Evolutionary conservation across 2,797 vertebrate genomes (phyloP), one percentile per base, ranked within the genome.

Genomic region (Caiman crocodilus): DNA sequence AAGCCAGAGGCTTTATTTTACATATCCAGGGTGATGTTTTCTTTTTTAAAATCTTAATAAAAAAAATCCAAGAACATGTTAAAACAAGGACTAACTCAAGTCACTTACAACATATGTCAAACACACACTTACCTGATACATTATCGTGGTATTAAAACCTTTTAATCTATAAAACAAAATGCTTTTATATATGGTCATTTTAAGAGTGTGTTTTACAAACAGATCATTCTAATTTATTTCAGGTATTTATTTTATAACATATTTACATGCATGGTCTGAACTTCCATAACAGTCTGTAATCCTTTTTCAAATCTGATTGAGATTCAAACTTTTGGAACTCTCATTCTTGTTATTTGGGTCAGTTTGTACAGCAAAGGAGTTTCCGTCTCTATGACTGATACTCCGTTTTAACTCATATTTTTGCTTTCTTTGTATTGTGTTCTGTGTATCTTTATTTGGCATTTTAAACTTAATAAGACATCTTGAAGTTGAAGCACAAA

Each of bases 391-490:
- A 60, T 86, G 81, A 50, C 21, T 30, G 4, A 1, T 4, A 6
- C 50, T 60, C 12, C 42, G 12, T 89, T 84, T 55, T 85, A 77
- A 64, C 76, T 84, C 73, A 82, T 56, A 21, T 58, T 84, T 77
- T 80, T 0, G 0, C 67, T 85, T 82, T 90, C 65, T 75, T 61
- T 91, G 64, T 87, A n/a, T 64, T 80, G 82, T 80, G 90, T 35
- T 84, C 32, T 82, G n/a, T 81, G 63, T 82, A 82, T 89, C 65
- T 94, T 84, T 93, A 94, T 81, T 90, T 80, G 90, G 60, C 90
- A 84, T 64, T 80, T 32, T 64, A 25, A 61, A 69, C 14, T 89
- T 75, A 74, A 11, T 30, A 81, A 61, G 88, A 90, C 86, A 55
- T 69, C 28, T 64, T 83, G 88, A 79, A 35, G 0, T 88, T 88